Base-by-base conservation (phyloP, 2,797 vertebrate species). In the Paedocypris micromegethes region DNA sequence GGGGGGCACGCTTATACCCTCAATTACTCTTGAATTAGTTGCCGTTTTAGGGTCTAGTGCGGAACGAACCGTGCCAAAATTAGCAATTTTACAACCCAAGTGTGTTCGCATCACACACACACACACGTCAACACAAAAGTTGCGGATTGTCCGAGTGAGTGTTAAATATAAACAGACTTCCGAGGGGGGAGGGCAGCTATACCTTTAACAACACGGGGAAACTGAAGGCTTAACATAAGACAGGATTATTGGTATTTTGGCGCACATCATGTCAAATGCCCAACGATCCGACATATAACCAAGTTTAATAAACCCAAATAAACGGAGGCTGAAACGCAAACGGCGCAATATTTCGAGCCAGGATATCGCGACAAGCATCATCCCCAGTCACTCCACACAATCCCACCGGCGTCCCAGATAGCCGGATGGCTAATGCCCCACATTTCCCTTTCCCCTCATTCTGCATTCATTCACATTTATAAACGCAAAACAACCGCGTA, bases 21-120 rank as follows among this genome's bases (percentile, higher is more conserved):
- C 82, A 79, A 83, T 88, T 88, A 86, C 84, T 81, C 86, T 84
- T 60, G 60, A 83, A 87, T 81, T 83, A 84, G 84, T 85, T 84
- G 80, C 83, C 77, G 81, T 72, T 78, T 82, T 76, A 74, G 84
- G 86, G 86, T 83, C 83, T 85, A 77, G 82, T 83, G 79, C 75
- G 58, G 70, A 76, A 40, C 78, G 63, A 45, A 67, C 74, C 68
- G 77, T 73, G 79, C 80, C 65, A 77, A 70, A 76, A 80, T 74
- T 72, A 58, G 74, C 71, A 49, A 72, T 79, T 82, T 80, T 72
- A 76, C 77, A 84, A 72, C 76, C 77, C 79, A 66, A 54, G 56
- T 70, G 68, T 46, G 6, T 63, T 45, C 64, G 58, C 48, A 62
- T 61, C 44, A 68, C 70, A 61, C 58, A 73, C 23, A 23, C 39